phyloP scores from a whole-genome alignment of 1,140 invertebrate genomes.

The Magallana ariakensis region DNA sequence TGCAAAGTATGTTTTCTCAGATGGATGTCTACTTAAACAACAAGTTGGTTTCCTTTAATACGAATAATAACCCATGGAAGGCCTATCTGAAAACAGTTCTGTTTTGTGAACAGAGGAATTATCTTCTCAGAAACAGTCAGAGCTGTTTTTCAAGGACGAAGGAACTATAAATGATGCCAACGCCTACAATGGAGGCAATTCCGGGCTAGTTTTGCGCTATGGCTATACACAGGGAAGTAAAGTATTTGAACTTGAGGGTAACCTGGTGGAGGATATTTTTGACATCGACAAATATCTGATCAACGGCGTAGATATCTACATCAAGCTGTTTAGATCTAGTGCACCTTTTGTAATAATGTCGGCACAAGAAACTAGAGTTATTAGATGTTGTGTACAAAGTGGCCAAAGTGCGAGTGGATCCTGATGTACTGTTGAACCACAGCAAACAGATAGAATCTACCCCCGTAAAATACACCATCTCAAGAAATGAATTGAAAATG shows the following conservation, averaged over 20 bases:
- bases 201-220: conserved; percentile 42
- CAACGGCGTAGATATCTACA: conserved; percentile 49
- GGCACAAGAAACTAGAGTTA: conserved; percentile 42
- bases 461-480: conserved; percentile 46
- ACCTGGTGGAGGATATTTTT: conserved; percentile 49
- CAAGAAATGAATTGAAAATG: conserved; percentile 52
- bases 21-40: conserved; percentile 57
- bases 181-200: conserved; percentile 35
- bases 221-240: conserved; percentile 48
- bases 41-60: conserved; percentile 54
- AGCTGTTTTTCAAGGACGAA: conserved; percentile 49
- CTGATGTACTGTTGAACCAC: conserved; percentile 51
- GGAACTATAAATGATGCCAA: conserved; percentile 39
- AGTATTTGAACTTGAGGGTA: conserved; percentile 54
- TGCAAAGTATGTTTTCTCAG: conserved; percentile 53
- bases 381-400: conserved; percentile 13
- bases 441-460: conserved; percentile 42
- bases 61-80: conserved; percentile 51
- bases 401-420: conserved; percentile 24
- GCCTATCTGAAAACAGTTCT: conserved; percentile 46
- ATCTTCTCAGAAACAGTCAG: conserved; percentile 44
- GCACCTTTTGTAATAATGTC: conserved; percentile 52
- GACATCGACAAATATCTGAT: conserved; percentile 50
- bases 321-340: conserved; percentile 49
- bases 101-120: conserved; percentile 29